Conservation (phyloP, 2,113 vertebrate species). For the Tylochromis polylepis region DNA sequence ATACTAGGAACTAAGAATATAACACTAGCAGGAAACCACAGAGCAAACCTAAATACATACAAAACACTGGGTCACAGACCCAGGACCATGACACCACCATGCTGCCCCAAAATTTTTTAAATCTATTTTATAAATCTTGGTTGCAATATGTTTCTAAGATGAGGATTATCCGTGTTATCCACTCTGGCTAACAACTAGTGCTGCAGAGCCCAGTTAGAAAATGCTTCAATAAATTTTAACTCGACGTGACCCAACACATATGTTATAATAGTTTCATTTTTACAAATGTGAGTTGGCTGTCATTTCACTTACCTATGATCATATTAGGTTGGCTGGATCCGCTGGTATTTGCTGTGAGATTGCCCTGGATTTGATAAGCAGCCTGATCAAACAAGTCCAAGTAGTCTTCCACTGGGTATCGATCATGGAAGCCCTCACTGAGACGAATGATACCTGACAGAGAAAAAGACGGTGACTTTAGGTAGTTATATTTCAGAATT, state of each 20-base stretch:
- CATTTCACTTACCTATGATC: conserved; percentile 64
- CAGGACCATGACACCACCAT: too few relatives aligned
- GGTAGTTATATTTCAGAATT: not conserved
- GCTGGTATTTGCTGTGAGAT: conserved; percentile 64
- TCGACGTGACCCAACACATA: not conserved
- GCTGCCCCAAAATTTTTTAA: not conserved
- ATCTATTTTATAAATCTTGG: not conserved
- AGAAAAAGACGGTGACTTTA: not conserved
- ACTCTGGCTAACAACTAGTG: not conserved
- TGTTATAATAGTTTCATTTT: not conserved
- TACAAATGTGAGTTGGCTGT: not conserved
- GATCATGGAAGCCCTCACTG: conserved; percentile 84
- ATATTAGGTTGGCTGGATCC: conserved; percentile 64
- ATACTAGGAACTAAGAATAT: too few relatives aligned
- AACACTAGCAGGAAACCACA: too few relatives aligned
- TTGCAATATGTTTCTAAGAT: not conserved
- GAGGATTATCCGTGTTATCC: not conserved
- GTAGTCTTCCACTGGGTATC: conserved; percentile 91
- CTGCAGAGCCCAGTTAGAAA: not conserved
- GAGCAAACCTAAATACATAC: too few relatives aligned
- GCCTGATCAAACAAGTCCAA: conserved; percentile 92
- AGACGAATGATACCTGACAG: conserved; percentile 84
- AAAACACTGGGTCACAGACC: too few relatives aligned
- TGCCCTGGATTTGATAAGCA: conserved; percentile 84
- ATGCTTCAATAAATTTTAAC: not conserved